Evolutionary conservation across 2,797 vertebrate genomes (phyloP).

Genomic region (Chelidonichthys spinosus): DNA sequence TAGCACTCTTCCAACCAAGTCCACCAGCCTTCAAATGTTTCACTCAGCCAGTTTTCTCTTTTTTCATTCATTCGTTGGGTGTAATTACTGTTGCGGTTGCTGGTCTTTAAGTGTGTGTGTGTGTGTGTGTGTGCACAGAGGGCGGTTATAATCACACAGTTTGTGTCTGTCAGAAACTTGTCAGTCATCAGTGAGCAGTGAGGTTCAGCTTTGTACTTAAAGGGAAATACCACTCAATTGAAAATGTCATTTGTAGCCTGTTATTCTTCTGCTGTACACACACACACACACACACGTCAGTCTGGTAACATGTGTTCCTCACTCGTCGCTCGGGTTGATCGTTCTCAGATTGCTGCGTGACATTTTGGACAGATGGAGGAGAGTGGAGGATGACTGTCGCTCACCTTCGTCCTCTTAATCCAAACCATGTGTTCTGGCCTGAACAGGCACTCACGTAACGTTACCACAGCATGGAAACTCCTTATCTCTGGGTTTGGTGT

Average conservation of each 20-base stretch:
- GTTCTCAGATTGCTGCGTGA: constrained; percentile 73
- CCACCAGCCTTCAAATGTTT: constrained; percentile 39
- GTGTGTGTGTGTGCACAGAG: background rate
- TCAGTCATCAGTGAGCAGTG: constrained; percentile 41
- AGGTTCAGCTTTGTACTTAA: constrained; percentile 51
- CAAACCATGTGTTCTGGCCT: constrained; percentile 64
- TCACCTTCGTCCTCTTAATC: constrained; percentile 59
- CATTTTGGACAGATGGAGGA: constrained; percentile 70
- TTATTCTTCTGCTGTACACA: constrained; percentile 51
- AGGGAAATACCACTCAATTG: constrained; percentile 61
- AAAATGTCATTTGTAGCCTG: constrained; percentile 59
- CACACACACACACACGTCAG: background rate
- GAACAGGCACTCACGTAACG: background rate
- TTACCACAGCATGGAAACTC: background rate
- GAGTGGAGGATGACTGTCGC: constrained; percentile 59
- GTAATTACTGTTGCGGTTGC: constrained; percentile 40
- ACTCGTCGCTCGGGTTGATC: constrained; percentile 51
- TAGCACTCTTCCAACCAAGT: constrained; percentile 34
- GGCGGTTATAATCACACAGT: constrained; percentile 44
- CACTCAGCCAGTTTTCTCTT: constrained; percentile 39
- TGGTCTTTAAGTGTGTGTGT: constrained; percentile 34
- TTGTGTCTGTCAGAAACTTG: constrained; percentile 54
- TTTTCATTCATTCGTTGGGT: constrained; percentile 32
- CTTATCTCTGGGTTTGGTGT: background rate
- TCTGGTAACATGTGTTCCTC: constrained; percentile 54